phyloP scores from a whole-genome alignment of 2,113 vertebrate species.

The Hydrochoerus hydrochaeris region DNA sequence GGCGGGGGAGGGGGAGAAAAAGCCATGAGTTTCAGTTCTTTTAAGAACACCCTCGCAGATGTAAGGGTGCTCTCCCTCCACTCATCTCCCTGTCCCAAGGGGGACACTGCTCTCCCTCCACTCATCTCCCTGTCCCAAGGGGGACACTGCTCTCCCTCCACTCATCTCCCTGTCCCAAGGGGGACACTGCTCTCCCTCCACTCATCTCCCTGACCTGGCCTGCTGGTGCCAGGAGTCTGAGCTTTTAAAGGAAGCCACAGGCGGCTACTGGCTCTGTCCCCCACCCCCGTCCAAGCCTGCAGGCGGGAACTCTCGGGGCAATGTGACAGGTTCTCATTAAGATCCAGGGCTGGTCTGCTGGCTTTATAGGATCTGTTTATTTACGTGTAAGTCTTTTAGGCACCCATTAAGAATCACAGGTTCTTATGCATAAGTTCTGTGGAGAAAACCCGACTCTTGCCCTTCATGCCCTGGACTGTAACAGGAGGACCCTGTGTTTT shows the following conservation, averaged over 20 bases:
- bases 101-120: not conserved
- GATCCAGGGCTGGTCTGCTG: constrained; percentile 5
- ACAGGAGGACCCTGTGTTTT: not conserved
- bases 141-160: not conserved
- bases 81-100: too few relatives aligned
- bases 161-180: too few relatives aligned
- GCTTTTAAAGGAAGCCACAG: not conserved
- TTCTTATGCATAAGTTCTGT: not conserved
- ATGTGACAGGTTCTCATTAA: not conserved
- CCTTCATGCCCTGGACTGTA: not conserved
- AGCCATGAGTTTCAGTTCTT: not conserved
- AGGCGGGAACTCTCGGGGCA: not conserved
- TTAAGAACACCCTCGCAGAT: not conserved
- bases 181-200: not conserved
- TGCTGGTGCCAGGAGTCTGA: not conserved
- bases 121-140: too few relatives aligned
- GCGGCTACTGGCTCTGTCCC: not conserved
- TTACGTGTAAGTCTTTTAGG: constrained; percentile 3
- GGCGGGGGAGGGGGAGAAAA: not conserved
- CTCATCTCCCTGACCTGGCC: too few relatives aligned
- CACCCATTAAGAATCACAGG: not conserved
- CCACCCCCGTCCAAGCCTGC: too few relatives aligned
- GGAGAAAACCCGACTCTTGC: not conserved
- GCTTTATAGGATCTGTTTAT: not conserved
- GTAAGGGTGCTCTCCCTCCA: not conserved